Conservation (phyloP, 2,113 vertebrate genomes). For the Clupea harengus region DNA sequence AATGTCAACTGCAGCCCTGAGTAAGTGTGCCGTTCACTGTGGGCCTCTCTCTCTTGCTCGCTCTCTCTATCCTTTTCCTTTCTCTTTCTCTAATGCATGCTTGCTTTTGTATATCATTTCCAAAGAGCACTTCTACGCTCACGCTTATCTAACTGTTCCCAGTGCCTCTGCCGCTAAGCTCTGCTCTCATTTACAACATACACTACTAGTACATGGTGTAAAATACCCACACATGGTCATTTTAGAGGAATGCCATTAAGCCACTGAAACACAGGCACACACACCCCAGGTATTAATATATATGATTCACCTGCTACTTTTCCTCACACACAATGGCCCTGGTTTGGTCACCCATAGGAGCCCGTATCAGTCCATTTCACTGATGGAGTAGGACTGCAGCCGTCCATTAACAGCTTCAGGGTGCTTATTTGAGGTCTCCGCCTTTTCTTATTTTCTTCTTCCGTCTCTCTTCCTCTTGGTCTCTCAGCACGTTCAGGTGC, state of each 20-base stretch:
- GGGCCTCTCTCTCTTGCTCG: too few relatives aligned
- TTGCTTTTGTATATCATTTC: too few relatives aligned
- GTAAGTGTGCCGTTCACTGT: slow-evolving; percentile 67
- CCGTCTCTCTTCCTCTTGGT: slow-evolving; percentile 14
- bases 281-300: neutral
- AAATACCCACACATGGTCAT: neutral
- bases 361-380: neutral
- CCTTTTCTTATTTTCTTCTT: neutral
- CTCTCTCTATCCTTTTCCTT: too few relatives aligned
- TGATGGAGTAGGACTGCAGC: neutral
- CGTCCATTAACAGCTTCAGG: neutral
- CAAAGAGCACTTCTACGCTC: neutral
- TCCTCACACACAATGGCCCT: neutral
- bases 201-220: neutral
- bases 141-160: neutral
- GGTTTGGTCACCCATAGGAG: neutral
- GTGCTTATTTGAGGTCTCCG: neutral
- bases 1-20: slow-evolving; percentile 94
- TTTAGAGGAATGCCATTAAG: neutral
- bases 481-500: slow-evolving; percentile 87
- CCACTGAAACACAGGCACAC: neutral
- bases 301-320: neutral
- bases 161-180: neutral
- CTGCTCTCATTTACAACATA: neutral
- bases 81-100: too few relatives aligned